Conservation (phyloP, 2,888 invertebrate species). For the Tortricodes alternella region DNA sequence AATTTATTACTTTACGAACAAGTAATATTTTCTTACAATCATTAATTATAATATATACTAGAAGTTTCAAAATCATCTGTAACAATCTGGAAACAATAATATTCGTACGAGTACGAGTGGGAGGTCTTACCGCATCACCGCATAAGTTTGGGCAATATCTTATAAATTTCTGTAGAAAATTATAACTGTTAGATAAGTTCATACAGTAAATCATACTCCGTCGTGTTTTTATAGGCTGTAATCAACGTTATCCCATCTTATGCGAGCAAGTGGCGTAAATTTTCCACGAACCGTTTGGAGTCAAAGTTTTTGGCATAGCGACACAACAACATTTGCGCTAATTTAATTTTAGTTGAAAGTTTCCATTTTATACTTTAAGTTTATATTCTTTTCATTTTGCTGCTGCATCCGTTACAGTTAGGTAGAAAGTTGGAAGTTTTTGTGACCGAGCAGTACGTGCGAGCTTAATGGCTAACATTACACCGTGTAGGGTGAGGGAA, state of each 20-base stretch:
- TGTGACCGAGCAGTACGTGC: neutral
- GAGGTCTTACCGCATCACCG: conserved; percentile 1
- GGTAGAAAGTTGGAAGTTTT: neutral
- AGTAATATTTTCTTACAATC: neutral
- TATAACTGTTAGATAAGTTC: conserved; percentile 25
- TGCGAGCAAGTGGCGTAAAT: conserved; percentile 22
- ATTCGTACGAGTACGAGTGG: neutral
- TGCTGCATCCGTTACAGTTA: conserved; percentile 18
- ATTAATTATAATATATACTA: neutral
- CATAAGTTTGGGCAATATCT: conserved; percentile 23
- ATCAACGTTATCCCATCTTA: conserved; percentile 20
- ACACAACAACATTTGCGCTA: conserved; percentile 25
- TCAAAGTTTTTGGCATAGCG: conserved; percentile 24
- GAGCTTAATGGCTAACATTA: neutral
- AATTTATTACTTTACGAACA: too few species aligned
- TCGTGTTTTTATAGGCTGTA: conserved; percentile 23
- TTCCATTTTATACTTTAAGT: conserved; percentile 23
- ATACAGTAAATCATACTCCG: conserved; percentile 22
- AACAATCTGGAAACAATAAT: neutral
- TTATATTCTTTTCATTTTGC: conserved; percentile 26
- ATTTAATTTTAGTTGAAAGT: conserved; percentile 27
- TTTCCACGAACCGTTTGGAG: conserved; percentile 8
- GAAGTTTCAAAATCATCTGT: neutral
- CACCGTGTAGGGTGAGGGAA: neutral
- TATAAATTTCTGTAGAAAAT: conserved; percentile 23